Evolutionary conservation across 2,888 invertebrate species (phyloP), one percentile per base, ranked within the genome.

Genomic region (Cheilosia grossa): DNA sequence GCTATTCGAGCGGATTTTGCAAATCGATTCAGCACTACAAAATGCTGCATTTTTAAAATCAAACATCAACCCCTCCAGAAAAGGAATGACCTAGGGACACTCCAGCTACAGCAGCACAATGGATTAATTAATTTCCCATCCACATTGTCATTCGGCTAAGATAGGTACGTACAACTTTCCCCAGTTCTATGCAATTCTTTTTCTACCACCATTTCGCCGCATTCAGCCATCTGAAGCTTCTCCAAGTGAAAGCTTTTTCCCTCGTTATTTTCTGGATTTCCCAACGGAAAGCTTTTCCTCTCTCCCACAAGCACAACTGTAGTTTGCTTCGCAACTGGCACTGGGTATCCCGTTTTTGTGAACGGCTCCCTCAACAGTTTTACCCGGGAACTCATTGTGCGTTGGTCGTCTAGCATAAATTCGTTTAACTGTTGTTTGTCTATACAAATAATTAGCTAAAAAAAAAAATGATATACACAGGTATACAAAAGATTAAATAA

Each of bases 311-410:
- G 56, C 37, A 54, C n/a, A 47, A 2, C n/a, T n/a, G n/a, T n/a
- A 5, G 17, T 17, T 24, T 24, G 13, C n/a, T 44, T 21, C 17
- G 19, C 24, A 21, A 67, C 67, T 44, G 64, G 42, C 54, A 64
- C 47, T 83, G 69, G 70, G 59, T 54, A 75, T 83, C 83, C 83
- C 83, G 83, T 66, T 83, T 83, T 81, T 83, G 59, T 63, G 63
- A 51, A 56, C 21, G 78, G 49, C 79, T 82, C 67, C 82, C 77
- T 80, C 80, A 89, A 93, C 93, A 87, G 93, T 94, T 90, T 91
- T 91, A 89, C 91, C 91, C 91, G 91, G 91, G 92, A 91, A 90
- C 89, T 90, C 89, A 89, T 89, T 88, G 89, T 88, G 90, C 88
- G 89, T 91, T 89, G 88, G 88, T 88, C 87, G 87, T 87, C 42